Evolutionary conservation across 1,140 invertebrate species (phyloP).

Genomic region (Stegodyphus dumicola): DNA sequence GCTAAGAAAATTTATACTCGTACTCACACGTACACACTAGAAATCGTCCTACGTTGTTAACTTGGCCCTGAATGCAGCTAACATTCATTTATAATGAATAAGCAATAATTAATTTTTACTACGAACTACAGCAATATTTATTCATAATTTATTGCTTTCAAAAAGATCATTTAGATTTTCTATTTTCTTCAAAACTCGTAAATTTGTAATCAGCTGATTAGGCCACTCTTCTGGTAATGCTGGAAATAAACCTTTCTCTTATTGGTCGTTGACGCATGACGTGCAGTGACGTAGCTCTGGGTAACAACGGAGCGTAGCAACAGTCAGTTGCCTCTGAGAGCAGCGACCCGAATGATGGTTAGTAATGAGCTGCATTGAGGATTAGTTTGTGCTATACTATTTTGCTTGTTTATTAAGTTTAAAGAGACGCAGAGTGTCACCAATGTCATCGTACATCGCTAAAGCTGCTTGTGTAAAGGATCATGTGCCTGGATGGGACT

Average conservation of each 20-base stretch:
- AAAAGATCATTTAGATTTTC: neutral
- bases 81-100: too few relatives aligned
- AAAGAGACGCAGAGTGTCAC: neutral
- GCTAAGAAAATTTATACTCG: too few relatives aligned
- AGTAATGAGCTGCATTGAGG: constrained; percentile 30
- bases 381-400: constrained; percentile 11
- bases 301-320: constrained; percentile 58
- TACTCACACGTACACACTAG: too few relatives aligned
- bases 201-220: constrained; percentile 43
- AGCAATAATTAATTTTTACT: too few relatives aligned
- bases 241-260: constrained; percentile 34
- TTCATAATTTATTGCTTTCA: neutral
- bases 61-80: too few relatives aligned
- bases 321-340: constrained; percentile 57
- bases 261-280: constrained; percentile 54
- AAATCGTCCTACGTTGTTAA: too few relatives aligned
- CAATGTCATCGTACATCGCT: constrained; percentile 30
- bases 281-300: constrained; percentile 45
- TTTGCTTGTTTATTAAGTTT: constrained; percentile 14
- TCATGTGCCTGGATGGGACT: neutral
- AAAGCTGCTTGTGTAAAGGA: neutral
- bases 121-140: too few relatives aligned
- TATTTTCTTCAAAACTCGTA: neutral
- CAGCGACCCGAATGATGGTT: constrained; percentile 45
- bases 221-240: constrained; percentile 35